Percentiles rank a stretch among this genome's conserved stretches.
Evolutionary conservation across 2,888 invertebrate genomes (phyloP).

Genomic region (Exephanes ischioxanthus): DNA sequence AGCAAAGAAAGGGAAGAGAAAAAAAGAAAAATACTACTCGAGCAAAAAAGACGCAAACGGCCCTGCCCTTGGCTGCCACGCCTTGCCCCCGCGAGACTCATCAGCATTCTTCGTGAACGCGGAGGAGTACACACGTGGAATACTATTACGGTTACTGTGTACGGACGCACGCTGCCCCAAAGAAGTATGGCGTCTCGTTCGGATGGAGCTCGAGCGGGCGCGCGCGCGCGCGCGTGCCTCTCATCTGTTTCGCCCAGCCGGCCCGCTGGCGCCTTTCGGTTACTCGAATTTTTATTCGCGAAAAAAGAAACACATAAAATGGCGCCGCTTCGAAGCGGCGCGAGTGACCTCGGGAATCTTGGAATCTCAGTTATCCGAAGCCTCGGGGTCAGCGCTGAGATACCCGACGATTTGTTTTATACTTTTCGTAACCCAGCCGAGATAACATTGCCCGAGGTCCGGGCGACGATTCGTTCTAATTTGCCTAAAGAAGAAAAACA

Average conservation of each 20-base stretch:
- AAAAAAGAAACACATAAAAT: not conserved
- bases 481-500: not conserved
- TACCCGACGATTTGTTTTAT: not conserved
- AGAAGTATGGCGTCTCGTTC: slow-evolving; percentile 1
- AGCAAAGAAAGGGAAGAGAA: slow-evolving; percentile 11
- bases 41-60: slow-evolving; percentile 51
- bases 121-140: slow-evolving; percentile 59
- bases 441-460: slow-evolving; percentile 72
- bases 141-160: slow-evolving; percentile 31
- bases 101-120: slow-evolving; percentile 62
- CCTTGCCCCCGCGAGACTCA: slow-evolving; percentile 46
- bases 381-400: not conserved
- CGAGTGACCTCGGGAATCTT: slow-evolving; percentile 27
- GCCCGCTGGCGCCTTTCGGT: not conserved
- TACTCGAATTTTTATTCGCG: slow-evolving; percentile 12
- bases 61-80: slow-evolving; percentile 66
- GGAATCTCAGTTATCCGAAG: slow-evolving; percentile 46
- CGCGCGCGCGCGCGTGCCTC: not conserved
- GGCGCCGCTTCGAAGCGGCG: not conserved
- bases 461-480: slow-evolving; percentile 54
- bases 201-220: not conserved
- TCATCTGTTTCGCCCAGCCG: not conserved
- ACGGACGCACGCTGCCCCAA: not conserved
- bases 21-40: slow-evolving; percentile 21
- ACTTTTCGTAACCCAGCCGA: slow-evolving; percentile 1